Evolutionary conservation across 2,113 vertebrate species (phyloP), one percentile per base, ranked within the genome.

Genomic region (Sula dactylatra): DNA sequence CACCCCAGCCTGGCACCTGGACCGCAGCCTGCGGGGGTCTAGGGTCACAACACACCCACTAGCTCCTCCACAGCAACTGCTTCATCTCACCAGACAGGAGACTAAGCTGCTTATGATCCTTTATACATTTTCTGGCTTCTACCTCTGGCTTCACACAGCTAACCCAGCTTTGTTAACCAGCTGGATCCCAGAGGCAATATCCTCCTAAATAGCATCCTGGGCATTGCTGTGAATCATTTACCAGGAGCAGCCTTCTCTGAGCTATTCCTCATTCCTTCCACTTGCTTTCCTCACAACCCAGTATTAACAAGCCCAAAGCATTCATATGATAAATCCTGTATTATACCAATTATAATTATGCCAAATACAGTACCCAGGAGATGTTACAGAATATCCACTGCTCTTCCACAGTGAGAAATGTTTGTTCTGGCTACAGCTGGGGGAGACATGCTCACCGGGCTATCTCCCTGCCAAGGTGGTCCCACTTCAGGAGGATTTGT

Each of bases 81-180:
- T 92, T 82, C 42, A 47, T 61, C 45, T 67, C 42, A 73, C 20
- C 65, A 38, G 45, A 66, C 55, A 71, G 16, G 45, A 66, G 24
- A 71, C 31, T 74, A 85, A 89, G 58, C 62, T 87, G 31, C 27
- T 93, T 91, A 89, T 64, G 50, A 71, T 64, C 61, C 45, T 64
- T 93, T 55, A 86, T 55, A 86, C 8, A 27, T 80, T 71, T 80
- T 79, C 71, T 92, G 67, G 71, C 67, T 94, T 92, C 76, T 77
- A 55, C 32, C 50, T 90, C 47, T 78, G 79, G 79, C 55, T 76
- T 97, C 82, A 49, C 62, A 80, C 52, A 92, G 87, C 93, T 85
- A 88, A 94, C 90, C 74, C 59, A 85, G 93, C 79, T 94, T 94
- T 86, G 85, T 90, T 96, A 95, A 80, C 81, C 88, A 94, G 52